phyloP scores from a whole-genome alignment of 2,888 invertebrate genomes.

The Hemicrepidius hirtus region DNA sequence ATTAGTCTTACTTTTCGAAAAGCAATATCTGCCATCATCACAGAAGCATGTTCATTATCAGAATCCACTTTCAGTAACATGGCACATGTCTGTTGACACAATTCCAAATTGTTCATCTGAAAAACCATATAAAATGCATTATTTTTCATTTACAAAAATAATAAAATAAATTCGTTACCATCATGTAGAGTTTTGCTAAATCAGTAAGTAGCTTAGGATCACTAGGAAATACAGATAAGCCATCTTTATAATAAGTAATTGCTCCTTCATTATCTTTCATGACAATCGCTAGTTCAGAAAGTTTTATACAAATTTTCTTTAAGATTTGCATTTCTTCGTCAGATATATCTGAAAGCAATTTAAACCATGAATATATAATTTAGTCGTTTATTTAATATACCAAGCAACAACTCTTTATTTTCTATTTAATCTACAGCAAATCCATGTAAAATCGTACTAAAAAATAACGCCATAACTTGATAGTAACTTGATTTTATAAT shows the following conservation, averaged over 20 bases:
- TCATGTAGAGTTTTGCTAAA: slow-evolving; percentile 87
- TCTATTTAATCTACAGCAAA: too few relatives aligned
- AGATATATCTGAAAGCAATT: slow-evolving; percentile 65
- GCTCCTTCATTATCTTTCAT: slow-evolving; percentile 85
- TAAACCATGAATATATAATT: too few relatives aligned
- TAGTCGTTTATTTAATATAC: too few relatives aligned
- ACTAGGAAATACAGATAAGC: slow-evolving; percentile 84
- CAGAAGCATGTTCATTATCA: slow-evolving; percentile 93
- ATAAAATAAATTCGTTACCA: slow-evolving; percentile 71
- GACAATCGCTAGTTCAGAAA: slow-evolving; percentile 82
- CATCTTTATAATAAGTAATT: slow-evolving; percentile 89
- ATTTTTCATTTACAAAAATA: neutral
- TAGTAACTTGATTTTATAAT: too few relatives aligned
- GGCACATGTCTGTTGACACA: slow-evolving; percentile 91
- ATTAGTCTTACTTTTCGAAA: slow-evolving; percentile 81
- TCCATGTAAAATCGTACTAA: too few relatives aligned
- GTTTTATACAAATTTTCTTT: slow-evolving; percentile 80
- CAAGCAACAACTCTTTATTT: too few relatives aligned
- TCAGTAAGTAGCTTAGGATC: slow-evolving; percentile 83
- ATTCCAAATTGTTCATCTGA: slow-evolving; percentile 87
- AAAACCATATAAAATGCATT: slow-evolving; percentile 50
- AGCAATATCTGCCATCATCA: slow-evolving; percentile 97
- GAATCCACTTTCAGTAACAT: slow-evolving; percentile 88
- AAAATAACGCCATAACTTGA: too few relatives aligned
- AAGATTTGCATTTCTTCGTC: slow-evolving; percentile 67